phyloP scores from a whole-genome alignment of 1,140 invertebrate species.

The Drosophila guanche region DNA sequence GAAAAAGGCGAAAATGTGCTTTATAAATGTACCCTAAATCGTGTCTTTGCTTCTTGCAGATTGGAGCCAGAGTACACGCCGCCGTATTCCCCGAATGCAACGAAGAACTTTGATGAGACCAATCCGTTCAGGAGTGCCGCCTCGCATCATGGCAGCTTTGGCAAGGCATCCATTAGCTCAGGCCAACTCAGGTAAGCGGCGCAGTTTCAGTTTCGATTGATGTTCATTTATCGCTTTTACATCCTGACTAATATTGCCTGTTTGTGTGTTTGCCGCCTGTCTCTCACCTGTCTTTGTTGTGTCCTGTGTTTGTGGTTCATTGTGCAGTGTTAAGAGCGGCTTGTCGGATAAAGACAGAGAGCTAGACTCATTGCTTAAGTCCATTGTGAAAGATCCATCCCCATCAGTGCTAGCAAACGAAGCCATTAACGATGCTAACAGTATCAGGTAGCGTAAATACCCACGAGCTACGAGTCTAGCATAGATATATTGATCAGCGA shows the following conservation, averaged over 20 bases:
- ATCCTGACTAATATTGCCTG: slow-evolving; percentile 63
- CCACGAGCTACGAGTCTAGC: neutral
- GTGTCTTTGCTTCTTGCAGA: slow-evolving; percentile 30
- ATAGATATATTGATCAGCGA: slow-evolving; percentile 58
- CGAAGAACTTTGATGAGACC: slow-evolving; percentile 80
- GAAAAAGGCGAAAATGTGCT: slow-evolving; percentile 1
- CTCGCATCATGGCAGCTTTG: slow-evolving; percentile 82
- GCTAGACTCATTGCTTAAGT: slow-evolving; percentile 86
- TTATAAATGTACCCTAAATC: neutral
- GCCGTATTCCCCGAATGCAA: slow-evolving; percentile 72
- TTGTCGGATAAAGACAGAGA: slow-evolving; percentile 85
- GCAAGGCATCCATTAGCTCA: slow-evolving; percentile 83
- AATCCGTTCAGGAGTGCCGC: slow-evolving; percentile 78
- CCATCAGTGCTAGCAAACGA: slow-evolving; percentile 84
- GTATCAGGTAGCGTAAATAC: slow-evolving; percentile 82
- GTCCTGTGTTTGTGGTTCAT: slow-evolving; percentile 60
- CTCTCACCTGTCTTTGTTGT: slow-evolving; percentile 51
- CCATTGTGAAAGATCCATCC: slow-evolving; percentile 85
- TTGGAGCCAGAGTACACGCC: slow-evolving; percentile 72
- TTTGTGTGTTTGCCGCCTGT: slow-evolving; percentile 61
- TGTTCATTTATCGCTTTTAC: slow-evolving; percentile 42
- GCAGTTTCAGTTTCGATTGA: neutral
- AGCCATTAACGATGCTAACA: slow-evolving; percentile 83
- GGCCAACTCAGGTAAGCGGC: slow-evolving; percentile 73
- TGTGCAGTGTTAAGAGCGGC: slow-evolving; percentile 84